These are phyloP conservation scores for Lepidurus couesii DNA, from an alignment of 1,140 invertebrate genomes.

Conservation along the genomic window DNA sequence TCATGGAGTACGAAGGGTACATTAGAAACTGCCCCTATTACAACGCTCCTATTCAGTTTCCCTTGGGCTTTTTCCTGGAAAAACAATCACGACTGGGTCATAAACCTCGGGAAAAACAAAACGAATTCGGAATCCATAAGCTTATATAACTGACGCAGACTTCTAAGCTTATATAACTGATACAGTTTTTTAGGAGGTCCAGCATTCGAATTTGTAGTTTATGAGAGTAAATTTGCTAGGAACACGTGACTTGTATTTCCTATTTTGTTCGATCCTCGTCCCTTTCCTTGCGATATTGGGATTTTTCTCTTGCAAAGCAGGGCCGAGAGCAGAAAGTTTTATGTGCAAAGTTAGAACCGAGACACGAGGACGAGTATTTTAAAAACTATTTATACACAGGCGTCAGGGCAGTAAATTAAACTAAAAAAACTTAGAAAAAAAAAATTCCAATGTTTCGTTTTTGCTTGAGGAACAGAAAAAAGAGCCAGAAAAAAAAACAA, in stretches of 20 bases:
- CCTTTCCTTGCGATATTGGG: background rate
- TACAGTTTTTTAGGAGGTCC: background rate
- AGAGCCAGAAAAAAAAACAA: background rate
- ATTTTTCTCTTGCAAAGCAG: background rate
- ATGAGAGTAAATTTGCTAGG: background rate
- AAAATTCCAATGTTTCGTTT: background rate
- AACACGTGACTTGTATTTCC: constrained; percentile 22
- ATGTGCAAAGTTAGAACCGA: constrained; percentile 15
- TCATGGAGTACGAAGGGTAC: too few relatives aligned
- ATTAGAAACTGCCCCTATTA: too few relatives aligned
- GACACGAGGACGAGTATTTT: constrained; percentile 16
- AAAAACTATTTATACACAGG: constrained; percentile 22
- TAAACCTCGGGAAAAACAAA: too few relatives aligned
- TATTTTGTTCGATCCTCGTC: constrained; percentile 18
- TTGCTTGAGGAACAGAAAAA: background rate
- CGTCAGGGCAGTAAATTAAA: constrained; percentile 19
- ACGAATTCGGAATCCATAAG: too few relatives aligned
- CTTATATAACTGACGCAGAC: too few relatives aligned
- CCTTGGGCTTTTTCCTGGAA: too few relatives aligned
- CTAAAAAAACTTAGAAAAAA: background rate
- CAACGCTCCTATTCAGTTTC: too few relatives aligned
- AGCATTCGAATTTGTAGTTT: background rate
- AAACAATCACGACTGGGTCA: too few relatives aligned
- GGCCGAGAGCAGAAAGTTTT: constrained; percentile 10
- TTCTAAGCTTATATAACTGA: too few relatives aligned